Conservation (phyloP, 2,888 invertebrate species). For the Ophion ellenae region DNA sequence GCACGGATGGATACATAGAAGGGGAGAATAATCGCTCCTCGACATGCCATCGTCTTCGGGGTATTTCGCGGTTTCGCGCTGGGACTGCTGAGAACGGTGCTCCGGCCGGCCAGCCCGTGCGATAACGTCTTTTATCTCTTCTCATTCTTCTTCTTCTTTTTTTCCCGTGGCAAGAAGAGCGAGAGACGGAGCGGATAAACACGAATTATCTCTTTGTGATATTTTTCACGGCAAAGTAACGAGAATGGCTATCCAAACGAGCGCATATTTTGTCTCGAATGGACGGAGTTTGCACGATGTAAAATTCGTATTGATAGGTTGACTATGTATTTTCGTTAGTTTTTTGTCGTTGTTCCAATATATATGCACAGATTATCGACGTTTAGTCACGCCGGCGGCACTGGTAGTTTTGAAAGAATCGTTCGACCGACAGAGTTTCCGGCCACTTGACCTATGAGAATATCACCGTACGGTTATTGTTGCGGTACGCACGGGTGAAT, state of each 20-base stretch:
- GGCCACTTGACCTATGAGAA: too few relatives aligned
- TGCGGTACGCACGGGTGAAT: too few relatives aligned
- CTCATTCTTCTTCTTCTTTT: conserved; percentile 4
- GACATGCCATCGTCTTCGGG: conserved; percentile 76
- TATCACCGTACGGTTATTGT: too few relatives aligned
- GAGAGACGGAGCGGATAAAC: conserved; percentile 42
- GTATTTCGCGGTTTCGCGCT: conserved; percentile 31
- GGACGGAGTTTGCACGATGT: too few relatives aligned
- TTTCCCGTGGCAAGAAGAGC: neutral
- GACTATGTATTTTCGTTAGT: too few relatives aligned
- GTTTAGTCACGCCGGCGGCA: too few relatives aligned
- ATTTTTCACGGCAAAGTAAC: conserved; percentile 9
- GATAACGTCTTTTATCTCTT: conserved; percentile 52
- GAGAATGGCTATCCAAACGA: neutral
- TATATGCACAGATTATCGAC: too few relatives aligned
- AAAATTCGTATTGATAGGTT: too few relatives aligned
- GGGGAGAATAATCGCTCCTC: conserved; percentile 74
- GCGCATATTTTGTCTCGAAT: neutral
- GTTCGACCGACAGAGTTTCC: too few relatives aligned
- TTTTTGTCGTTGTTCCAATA: too few relatives aligned
- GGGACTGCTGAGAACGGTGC: neutral
- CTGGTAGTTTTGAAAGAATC: too few relatives aligned
- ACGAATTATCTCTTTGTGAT: conserved; percentile 30
- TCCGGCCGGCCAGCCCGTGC: neutral
- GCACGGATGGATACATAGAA: conserved; percentile 42